phyloP scores from a whole-genome alignment of 1,140 invertebrate genomes.

The Aphidius gifuensis region DNA sequence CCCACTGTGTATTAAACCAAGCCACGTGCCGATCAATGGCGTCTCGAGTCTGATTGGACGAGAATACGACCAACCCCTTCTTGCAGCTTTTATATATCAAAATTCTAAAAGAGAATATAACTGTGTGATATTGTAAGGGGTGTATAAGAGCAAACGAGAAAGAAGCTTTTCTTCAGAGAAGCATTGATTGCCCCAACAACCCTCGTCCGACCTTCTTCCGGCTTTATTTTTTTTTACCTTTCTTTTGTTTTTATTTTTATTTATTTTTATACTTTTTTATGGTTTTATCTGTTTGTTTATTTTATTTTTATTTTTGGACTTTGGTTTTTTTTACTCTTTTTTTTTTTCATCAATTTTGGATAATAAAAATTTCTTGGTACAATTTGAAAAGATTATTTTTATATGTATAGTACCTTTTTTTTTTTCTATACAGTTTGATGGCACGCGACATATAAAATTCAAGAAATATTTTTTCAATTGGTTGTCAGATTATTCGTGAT shows the following conservation, averaged over 20 bases:
- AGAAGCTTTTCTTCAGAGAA: slow-evolving; percentile 33
- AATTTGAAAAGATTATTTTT: no score
- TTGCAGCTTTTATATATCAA: slow-evolving; percentile 22
- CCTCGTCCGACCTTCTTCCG: slow-evolving; percentile 21
- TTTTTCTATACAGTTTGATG: slow-evolving; percentile 8
- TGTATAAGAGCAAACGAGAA: slow-evolving; percentile 4
- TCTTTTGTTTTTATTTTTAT: slow-evolving; percentile 16
- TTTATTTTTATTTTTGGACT: background rate
- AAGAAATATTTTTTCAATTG: no score
- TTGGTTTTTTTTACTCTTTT: slow-evolving; percentile 3
- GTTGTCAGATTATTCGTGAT: no score
- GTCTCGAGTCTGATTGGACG: slow-evolving; percentile 52
- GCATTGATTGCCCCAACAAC: slow-evolving; percentile 57
- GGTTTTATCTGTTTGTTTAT: background rate
- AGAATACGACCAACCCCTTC: slow-evolving; percentile 41
- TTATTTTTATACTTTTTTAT: slow-evolving; percentile 12
- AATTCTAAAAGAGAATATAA: slow-evolving; percentile 1
- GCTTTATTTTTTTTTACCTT: slow-evolving; percentile 1
- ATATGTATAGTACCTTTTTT: slow-evolving; percentile 18
- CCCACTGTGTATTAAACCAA: slow-evolving; percentile 24
- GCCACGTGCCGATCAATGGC: slow-evolving; percentile 57
- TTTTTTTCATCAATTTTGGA: slow-evolving; percentile 8
- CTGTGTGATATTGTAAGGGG: background rate
- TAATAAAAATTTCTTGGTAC: slow-evolving; percentile 17
- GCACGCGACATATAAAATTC: slow-evolving; percentile 5